Conservation (phyloP, 2,113 vertebrate genomes). For the Leiothrix lutea region DNA sequence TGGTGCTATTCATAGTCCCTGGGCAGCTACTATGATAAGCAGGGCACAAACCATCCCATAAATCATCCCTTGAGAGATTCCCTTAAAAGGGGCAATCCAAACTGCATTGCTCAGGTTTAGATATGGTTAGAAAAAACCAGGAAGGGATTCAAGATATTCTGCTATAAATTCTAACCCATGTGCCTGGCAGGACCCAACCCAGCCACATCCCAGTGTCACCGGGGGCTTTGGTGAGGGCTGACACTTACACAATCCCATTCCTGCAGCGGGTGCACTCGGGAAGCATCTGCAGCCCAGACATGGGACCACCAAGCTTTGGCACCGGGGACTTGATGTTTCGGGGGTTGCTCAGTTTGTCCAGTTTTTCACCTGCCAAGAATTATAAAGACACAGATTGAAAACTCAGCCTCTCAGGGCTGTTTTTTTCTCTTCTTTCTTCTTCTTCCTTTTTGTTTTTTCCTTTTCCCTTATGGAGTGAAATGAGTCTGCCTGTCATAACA, state of each 20-base stretch:
- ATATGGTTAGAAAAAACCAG: rapidly evolving
- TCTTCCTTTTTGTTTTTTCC: rapidly evolving
- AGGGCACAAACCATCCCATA: not conserved
- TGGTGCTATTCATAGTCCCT: not conserved
- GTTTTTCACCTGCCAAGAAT: constrained; percentile 80
- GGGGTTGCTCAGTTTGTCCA: constrained; percentile 61
- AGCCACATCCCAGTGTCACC: rapidly evolving
- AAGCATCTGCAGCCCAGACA: constrained; percentile 87
- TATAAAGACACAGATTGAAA: not conserved
- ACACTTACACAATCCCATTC: constrained; percentile 94
- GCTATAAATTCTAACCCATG: rapidly evolving
- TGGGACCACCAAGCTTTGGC: constrained; percentile 80
- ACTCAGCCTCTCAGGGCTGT: rapidly evolving
- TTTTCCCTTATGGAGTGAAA: not conserved
- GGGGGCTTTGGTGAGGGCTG: rapidly evolving
- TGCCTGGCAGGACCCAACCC: not conserved
- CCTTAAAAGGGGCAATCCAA: constrained; percentile 21
- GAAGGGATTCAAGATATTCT: not conserved
- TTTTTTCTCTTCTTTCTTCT: not conserved
- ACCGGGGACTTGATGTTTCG: constrained; percentile 83
- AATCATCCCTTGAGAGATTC: not conserved
- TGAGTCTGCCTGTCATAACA: not conserved
- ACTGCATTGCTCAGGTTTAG: not conserved
- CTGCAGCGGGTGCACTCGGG: constrained; percentile 91
- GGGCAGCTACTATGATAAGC: not conserved